phyloP scores from a whole-genome alignment of 2,113 vertebrate species.

The Callithrix jacchus region DNA sequence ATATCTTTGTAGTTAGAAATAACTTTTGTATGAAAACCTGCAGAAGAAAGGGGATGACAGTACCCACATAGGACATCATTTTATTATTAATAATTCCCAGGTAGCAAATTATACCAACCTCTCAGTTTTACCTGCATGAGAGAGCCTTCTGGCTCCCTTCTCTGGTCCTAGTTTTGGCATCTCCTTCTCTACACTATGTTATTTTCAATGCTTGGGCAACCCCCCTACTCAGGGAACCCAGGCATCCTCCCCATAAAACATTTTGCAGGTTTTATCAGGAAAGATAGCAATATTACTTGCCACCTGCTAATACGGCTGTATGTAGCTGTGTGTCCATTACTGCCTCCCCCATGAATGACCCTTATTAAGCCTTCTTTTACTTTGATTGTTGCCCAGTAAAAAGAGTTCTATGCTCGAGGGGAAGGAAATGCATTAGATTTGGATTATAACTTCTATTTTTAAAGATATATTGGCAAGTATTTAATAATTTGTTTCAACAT shows the following conservation, averaged over 20 bases:
- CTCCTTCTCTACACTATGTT: not conserved
- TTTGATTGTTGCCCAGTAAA: not conserved
- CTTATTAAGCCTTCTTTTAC: not conserved
- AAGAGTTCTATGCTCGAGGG: not conserved
- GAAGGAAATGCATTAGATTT: not conserved
- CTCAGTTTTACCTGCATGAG: not conserved
- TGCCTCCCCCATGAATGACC: not conserved
- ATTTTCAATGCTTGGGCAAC: not conserved
- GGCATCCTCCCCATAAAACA: not conserved
- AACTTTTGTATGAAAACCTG: not conserved
- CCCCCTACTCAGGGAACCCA: rapidly evolving
- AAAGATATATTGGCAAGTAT: not conserved
- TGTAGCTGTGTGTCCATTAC: not conserved
- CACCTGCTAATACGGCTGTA: not conserved
- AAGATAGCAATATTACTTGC: not conserved
- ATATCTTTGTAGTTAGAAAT: not conserved
- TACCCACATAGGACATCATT: rapidly evolving
- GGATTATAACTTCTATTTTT: not conserved
- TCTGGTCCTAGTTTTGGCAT: not conserved
- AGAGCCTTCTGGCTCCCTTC: not conserved
- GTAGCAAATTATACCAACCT: not conserved
- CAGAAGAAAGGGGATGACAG: not conserved
- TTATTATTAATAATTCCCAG: not conserved
- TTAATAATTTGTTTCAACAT: not conserved
- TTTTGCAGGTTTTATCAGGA: not conserved